Evolutionary conservation across 2,888 invertebrate species (phyloP), one percentile per base, ranked within the genome.

Genomic region (Poecilus cupreus): DNA sequence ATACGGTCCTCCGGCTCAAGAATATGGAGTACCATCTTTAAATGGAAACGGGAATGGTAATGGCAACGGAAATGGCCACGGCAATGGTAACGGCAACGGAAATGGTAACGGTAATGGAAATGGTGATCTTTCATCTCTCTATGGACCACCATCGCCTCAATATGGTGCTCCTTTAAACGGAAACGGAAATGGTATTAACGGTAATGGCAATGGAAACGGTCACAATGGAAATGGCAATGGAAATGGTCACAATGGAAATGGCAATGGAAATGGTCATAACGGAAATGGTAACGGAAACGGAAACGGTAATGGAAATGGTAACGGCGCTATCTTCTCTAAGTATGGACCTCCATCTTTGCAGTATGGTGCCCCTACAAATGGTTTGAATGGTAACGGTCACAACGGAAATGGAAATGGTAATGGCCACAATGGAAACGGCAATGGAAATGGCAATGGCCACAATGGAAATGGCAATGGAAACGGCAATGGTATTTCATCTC

Each of bases 331-430:
- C 5, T 74, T 75, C 11, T 84, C 83, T 83, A 84, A 85, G 57
- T 86, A 86, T 3, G 86, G 85, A 60, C 82, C 85, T 32, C 85
- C 86, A 6, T 82, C 85, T 24, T 83, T 84, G 60, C 85, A 85
- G 80, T 82, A 84, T 37, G 79, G 80, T 46, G 80, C 75, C 3
- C 83, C 84, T 82, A 82, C 43, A 82, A 78, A 78, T 13, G 84
- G 83, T 18, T 82, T 83, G 3, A 81, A 83, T 68, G 82, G 83
- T 8, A 80, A 82, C 13, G 83, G 83, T 13, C 84, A 85, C 11
- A 83, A 85, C 75, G 85, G 86, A 68, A 83, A 84, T 77, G 82
- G 82, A n/a, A 80, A 83, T 77, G 83, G 84, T 6, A 82, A 83
- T 72, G 82, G 83, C 6, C 80, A 82, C 26, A 60, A 68, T 18